Evolutionary conservation across 2,797 vertebrate genomes (phyloP), one percentile per base, ranked within the genome.

Genomic region (Ceyx erithaca): DNA sequence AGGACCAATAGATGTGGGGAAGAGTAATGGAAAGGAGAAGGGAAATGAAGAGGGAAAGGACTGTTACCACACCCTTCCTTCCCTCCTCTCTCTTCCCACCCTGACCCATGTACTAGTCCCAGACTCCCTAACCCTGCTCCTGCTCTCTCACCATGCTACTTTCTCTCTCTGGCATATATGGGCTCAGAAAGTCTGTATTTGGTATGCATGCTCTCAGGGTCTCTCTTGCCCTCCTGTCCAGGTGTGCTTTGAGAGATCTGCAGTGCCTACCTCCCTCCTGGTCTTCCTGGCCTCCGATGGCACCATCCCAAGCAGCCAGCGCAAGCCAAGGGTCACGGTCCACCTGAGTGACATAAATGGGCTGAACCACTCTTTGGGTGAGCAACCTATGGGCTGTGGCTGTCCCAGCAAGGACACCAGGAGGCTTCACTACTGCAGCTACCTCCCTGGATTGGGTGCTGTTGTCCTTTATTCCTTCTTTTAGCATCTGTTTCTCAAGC

Each of bases 261-360:
- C 98, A 51, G 97, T 98, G 68, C 98, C 99, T 48, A 97, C 97
- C 10, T 98, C 99, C 35, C 93, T 99, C 82, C 98, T 99, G 75
- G 86, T 99, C 85, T 99, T 99, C 96, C 93, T 99, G 96, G 98
- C 98, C 3, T 98, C 98, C 55, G 98, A 99, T 12, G 98, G 99
- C 8, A 94, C 95, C 2, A 88, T 92, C 93, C 96, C 97, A 33
- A 97, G 96, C 23, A 97, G 98, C 46, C 97, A 97, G 84, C 98
- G 77, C 93, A 98, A 71, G 73, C 96, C 98, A 1, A 98, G 97
- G 26, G 98, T 98, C 68, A 97, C 98, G 2, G 89, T 99, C 72
- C 96, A 99, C 55, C 96, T 99, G 80, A 97, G 94, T 5, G 98
- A 98, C 49, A 91, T 97, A 4, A 97, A 87, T 5, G 98, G 98